phyloP scores from a whole-genome alignment of 2,888 invertebrate genomes.

The Globia sparganii region DNA sequence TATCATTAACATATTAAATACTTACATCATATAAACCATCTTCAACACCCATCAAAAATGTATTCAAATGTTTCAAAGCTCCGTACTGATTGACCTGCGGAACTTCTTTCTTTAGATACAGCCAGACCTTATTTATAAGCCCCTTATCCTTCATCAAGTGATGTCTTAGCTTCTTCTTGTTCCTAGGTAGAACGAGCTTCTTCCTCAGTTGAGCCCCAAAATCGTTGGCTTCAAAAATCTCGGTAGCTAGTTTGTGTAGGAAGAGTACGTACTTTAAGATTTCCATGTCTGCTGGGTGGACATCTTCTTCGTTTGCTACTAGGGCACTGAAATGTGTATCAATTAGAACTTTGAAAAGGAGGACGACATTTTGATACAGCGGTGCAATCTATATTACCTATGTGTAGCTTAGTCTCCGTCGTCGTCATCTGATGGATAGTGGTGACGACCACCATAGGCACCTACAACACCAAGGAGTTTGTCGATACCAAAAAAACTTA shows the following conservation, averaged over 20 bases:
- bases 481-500: not conserved
- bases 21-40: constrained; percentile 77
- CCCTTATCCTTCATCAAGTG: constrained; percentile 57
- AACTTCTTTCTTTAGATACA: constrained; percentile 41
- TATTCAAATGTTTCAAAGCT: constrained; percentile 60
- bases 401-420: not conserved
- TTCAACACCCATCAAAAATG: constrained; percentile 69
- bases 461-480: not conserved
- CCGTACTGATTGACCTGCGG: not conserved
- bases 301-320: constrained; percentile 27
- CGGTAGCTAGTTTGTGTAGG: constrained; percentile 67
- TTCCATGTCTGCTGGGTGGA: constrained; percentile 76
- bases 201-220: constrained; percentile 20
- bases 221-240: constrained; percentile 27
- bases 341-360: not conserved
- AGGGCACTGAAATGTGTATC: constrained; percentile 63
- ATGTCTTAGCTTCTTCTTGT: constrained; percentile 47
- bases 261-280: constrained; percentile 76
- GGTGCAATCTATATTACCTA: too few species aligned
- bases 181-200: constrained; percentile 54
- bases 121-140: constrained; percentile 61
- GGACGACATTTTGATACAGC: not conserved
- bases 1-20: not conserved
- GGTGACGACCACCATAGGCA: not conserved
- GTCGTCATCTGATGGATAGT: not conserved